These are phyloP conservation scores for Battus philenor DNA, from an alignment of 1,140 invertebrate species.

Conservation along the genomic window DNA sequence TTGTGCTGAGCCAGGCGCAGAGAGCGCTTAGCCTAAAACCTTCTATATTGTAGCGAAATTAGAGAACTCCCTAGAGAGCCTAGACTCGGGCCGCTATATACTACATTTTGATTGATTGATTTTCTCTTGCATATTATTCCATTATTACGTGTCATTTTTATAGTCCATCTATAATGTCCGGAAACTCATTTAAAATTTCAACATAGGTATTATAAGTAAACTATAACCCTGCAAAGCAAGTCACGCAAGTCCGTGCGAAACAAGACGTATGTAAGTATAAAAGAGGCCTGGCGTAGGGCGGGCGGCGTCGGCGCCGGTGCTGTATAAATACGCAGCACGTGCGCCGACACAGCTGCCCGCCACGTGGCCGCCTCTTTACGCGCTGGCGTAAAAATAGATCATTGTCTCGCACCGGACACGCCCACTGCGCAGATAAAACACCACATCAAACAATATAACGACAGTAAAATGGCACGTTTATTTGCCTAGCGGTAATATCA, in stretches of 20 bases:
- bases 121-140: too few relatives aligned
- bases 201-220: background rate
- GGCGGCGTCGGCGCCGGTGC: conserved; percentile 36
- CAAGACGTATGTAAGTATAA: conserved; percentile 26
- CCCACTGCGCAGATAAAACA: conserved; percentile 66
- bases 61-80: too few relatives aligned
- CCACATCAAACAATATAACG: conserved; percentile 58
- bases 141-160: too few relatives aligned
- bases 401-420: conserved; percentile 67
- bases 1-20: too few relatives aligned
- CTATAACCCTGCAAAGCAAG: background rate
- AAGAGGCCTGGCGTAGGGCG: conserved; percentile 41
- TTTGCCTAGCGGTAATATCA: conserved; percentile 39
- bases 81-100: too few relatives aligned
- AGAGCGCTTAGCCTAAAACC: too few relatives aligned
- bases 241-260: too few relatives aligned
- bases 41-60: too few relatives aligned
- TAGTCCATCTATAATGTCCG: too few relatives aligned
- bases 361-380: conserved; percentile 70
- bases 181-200: too few relatives aligned
- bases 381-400: conserved; percentile 64
- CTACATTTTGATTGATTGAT: too few relatives aligned
- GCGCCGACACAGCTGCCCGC: conserved; percentile 62
- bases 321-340: conserved; percentile 70
- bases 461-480: conserved; percentile 43